Base-by-base conservation (phyloP, 2,113 vertebrate genomes). In the Pimephales promelas region DNA sequence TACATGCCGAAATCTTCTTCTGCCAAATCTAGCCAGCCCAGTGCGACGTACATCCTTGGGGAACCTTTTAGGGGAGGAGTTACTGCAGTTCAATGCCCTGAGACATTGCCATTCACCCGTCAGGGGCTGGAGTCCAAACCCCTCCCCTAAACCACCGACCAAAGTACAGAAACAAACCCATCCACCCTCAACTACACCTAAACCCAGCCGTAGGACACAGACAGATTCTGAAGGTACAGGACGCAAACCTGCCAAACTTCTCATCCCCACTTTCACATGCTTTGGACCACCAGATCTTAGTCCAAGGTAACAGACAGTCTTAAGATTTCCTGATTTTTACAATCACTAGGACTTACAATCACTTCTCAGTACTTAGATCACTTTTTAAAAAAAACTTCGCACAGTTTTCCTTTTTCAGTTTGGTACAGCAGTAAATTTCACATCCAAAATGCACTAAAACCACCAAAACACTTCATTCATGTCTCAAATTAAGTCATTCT, bases 31-130 rank as follows among this genome's bases (percentile, higher is more conserved):
- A 85, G 94, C 94, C 91, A 95, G 94, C 86, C 95, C 93, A 0
- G 92, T 92, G 8, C 93, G 92, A 4, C 93, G 93, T 0, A 94
- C 96, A 61, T 97, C 96, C 26, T 90, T 97, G 72, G 94, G 96
- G 79, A 97, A 96, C 93, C 95, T 97, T 81, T 92, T 97, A 76
- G 96, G 97, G 0, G 97, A 98, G 2, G 96, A 99, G 87, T 81
- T 97, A 80, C 92, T 95, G 24, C 96, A 95, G 88, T 96, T 96
- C 85, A 94, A 95, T 1, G 94, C 95, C 78, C 92, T 96, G 82
- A 90, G 94, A 4, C 95, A 92, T 80, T 93, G 95, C 84, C 94
- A 81, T 16, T 95, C 97, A 10, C 95, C 97, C 0, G 95, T 93
- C 71, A 93, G 89, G 3, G 92, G 93, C 88, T 92, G 90, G 9